Percentiles rank a stretch among this genome's conserved stretches.
These are phyloP conservation scores for Ptilorrhoa leucosticta DNA, from an alignment of 2,113 vertebrate species.

Conservation along the genomic window DNA sequence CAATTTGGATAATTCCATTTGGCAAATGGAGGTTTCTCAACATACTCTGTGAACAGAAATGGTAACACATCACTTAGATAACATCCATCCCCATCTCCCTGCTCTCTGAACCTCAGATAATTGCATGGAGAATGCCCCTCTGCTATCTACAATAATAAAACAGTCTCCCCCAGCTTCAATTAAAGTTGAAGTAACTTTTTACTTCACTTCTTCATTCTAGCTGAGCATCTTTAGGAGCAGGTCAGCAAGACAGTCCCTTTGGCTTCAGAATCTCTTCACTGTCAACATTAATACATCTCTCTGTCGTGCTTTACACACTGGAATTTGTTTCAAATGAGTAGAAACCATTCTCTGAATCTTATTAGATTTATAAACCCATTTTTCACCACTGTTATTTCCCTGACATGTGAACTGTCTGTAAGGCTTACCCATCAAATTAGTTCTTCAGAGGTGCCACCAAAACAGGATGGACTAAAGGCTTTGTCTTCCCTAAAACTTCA, in stretches of 20 bases:
- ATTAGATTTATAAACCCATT: background rate
- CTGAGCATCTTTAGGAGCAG: background rate
- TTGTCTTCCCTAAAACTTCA: background rate
- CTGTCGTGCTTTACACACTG: background rate
- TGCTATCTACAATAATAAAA: background rate
- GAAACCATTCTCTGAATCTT: background rate
- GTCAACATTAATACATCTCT: conserved; percentile 1
- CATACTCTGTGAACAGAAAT: background rate
- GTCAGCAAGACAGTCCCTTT: background rate
- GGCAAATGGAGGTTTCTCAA: background rate
- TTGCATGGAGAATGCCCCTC: background rate
- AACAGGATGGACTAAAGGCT: background rate
- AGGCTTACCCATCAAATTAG: background rate
- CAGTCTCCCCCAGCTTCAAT: background rate
- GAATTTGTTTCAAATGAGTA: conserved; percentile 32
- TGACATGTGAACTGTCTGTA: background rate
- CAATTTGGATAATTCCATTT: background rate
- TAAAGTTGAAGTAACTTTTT: background rate
- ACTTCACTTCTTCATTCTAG: background rate
- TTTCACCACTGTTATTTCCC: background rate
- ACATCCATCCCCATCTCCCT: background rate
- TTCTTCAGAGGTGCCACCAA: background rate
- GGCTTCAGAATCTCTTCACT: background rate
- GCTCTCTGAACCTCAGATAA: background rate
- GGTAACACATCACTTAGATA: background rate